Conservation (phyloP, 2,888 invertebrate genomes). For the Agapetus fuscipes region DNA sequence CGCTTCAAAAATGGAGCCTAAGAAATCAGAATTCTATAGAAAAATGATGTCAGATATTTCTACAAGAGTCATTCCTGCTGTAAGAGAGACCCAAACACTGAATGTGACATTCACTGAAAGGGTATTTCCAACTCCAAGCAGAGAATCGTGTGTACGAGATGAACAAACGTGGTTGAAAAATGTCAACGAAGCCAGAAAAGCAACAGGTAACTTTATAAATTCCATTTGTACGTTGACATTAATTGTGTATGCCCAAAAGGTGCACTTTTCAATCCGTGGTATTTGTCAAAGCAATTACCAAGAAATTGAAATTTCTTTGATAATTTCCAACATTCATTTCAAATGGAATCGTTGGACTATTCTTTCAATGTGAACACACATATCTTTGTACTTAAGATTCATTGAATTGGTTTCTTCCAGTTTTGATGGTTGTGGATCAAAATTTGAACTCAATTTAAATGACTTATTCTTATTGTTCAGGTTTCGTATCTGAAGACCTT, state of each 20-base stretch:
- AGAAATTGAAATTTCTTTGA: no score
- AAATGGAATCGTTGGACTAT: background rate
- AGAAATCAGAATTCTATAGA: conserved; percentile 12
- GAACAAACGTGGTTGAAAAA: conserved; percentile 77
- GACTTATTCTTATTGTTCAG: conserved; percentile 35
- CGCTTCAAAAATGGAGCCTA: no score
- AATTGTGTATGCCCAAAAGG: no score
- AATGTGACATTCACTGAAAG: conserved; percentile 64
- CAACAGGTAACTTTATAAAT: conserved; percentile 44
- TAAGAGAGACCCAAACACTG: conserved; percentile 49
- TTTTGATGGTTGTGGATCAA: no score
- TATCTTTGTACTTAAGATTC: no score
- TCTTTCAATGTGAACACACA: background rate
- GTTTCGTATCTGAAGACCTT: conserved; percentile 62
- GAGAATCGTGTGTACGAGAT: conserved; percentile 59
- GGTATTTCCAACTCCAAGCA: conserved; percentile 70
- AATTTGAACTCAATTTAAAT: no score
- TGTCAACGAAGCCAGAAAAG: conserved; percentile 61
- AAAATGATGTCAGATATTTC: conserved; percentile 25
- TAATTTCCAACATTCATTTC: no score
- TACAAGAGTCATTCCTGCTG: conserved; percentile 41
- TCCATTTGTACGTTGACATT: no score
- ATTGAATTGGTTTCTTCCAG: no score
- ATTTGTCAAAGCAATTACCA: no score
- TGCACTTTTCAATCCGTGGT: no score